Evolutionary conservation across 2,797 vertebrate genomes (phyloP).

Genomic region (Scolopax rusticola): DNA sequence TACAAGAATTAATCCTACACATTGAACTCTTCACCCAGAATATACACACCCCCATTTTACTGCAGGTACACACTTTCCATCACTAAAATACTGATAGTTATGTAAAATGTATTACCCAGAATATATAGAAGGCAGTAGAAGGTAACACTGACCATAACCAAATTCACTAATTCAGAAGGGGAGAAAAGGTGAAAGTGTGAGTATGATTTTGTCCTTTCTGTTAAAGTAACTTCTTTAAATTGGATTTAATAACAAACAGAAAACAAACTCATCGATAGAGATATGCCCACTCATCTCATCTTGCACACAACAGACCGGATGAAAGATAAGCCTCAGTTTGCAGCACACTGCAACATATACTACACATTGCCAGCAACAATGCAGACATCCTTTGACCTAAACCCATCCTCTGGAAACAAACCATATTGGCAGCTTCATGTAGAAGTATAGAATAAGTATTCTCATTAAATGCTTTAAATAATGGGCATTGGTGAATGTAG

Average conservation of each 20-base stretch:
- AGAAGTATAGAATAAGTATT: background rate
- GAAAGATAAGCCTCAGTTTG: background rate
- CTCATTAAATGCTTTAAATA: background rate
- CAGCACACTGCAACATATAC: fast-evolving
- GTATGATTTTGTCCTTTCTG: background rate
- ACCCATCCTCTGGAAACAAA: background rate
- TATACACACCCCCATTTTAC: background rate
- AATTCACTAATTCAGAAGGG: background rate
- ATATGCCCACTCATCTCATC: background rate
- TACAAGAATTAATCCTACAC: background rate
- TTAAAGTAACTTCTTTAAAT: background rate
- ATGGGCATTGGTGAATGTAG: background rate
- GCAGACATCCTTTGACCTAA: background rate
- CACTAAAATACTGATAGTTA: background rate
- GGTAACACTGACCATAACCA: background rate
- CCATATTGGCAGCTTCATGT: background rate
- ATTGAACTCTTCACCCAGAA: background rate
- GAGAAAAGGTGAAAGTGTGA: background rate
- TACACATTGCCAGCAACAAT: background rate
- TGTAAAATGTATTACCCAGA: fast-evolving
- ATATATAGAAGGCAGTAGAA: fast-evolving
- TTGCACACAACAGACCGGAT: background rate
- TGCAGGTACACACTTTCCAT: background rate
- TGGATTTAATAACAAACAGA: background rate
- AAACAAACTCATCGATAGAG: background rate